A percentile compares a stretch with the other conserved stretches of the same genome.
These are phyloP conservation scores for Sceloporus tristichus DNA, from an alignment of 2,113 vertebrate genomes.

Conservation along the genomic window DNA sequence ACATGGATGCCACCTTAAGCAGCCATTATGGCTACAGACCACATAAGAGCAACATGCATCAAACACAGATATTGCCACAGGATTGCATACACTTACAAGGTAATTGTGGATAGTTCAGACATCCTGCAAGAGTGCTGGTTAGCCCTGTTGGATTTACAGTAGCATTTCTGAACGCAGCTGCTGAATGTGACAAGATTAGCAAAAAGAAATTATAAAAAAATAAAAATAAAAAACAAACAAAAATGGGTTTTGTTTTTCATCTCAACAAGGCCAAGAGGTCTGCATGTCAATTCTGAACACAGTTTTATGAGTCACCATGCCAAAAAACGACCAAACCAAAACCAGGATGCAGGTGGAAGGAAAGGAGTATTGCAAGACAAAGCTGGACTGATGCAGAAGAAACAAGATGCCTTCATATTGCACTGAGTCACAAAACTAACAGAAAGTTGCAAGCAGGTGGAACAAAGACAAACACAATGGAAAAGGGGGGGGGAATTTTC, in stretches of 20 bases:
- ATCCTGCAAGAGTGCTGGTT: constrained; percentile 99
- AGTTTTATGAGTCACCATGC: constrained; percentile 49
- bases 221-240: not conserved
- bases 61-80: constrained; percentile 73
- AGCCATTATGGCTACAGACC: constrained; percentile 45
- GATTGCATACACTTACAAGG: constrained; percentile 95
- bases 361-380: constrained; percentile 34
- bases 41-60: constrained; percentile 74
- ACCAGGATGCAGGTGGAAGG: constrained; percentile 14
- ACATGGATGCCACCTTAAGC: constrained; percentile 21
- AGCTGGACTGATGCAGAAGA: constrained; percentile 50
- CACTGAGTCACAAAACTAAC: not conserved
- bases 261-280: constrained; percentile 70
- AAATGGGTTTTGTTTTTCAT: constrained; percentile 35
- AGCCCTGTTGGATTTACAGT: constrained; percentile 98
- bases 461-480: too few relatives aligned
- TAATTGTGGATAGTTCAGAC: constrained; percentile 99
- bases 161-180: constrained; percentile 99
- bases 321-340: not conserved
- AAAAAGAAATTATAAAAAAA: constrained; percentile 45
- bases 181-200: constrained; percentile 97
- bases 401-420: not conserved
- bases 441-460: not conserved
- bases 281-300: constrained; percentile 59
- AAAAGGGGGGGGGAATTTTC: not conserved